These are phyloP conservation scores for Pluvianellus socialis DNA, from an alignment of 2,113 vertebrate genomes.

Conservation along the genomic window DNA sequence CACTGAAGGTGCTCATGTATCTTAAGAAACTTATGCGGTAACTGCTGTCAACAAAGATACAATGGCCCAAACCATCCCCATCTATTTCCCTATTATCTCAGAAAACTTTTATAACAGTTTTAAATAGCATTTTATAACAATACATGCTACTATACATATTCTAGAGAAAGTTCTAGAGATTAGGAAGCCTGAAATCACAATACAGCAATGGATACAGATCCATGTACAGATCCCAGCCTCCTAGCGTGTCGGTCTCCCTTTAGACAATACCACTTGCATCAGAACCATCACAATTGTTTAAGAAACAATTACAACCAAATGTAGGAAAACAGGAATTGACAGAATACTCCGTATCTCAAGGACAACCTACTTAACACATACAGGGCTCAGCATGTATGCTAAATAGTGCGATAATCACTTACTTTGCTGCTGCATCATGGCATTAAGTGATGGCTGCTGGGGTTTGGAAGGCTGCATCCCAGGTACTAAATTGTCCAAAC, in stretches of 20 bases:
- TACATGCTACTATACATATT: background rate
- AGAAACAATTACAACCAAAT: background rate
- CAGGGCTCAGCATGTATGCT: background rate
- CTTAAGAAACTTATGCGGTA: background rate
- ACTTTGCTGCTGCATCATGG: constrained; percentile 97
- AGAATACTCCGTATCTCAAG: background rate
- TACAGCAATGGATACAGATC: background rate
- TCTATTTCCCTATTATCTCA: background rate
- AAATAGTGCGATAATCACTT: constrained; percentile 14
- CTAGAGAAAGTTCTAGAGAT: background rate
- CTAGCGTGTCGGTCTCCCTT: too few relatives aligned
- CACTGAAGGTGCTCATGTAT: background rate
- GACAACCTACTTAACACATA: background rate
- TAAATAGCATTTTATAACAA: background rate
- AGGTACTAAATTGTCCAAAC: constrained; percentile 93
- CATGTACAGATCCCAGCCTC: background rate
- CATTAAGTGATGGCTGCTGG: constrained; percentile 90
- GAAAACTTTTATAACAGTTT: background rate
- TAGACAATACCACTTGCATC: background rate
- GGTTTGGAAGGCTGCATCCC: constrained; percentile 91
- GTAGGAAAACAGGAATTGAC: background rate
- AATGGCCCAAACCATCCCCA: accelerated
- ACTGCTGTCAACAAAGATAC: background rate
- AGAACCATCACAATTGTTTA: background rate
- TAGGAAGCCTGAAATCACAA: background rate